Base-by-base conservation (phyloP, 2,113 vertebrate species). In the Elgaria multicarinata region DNA sequence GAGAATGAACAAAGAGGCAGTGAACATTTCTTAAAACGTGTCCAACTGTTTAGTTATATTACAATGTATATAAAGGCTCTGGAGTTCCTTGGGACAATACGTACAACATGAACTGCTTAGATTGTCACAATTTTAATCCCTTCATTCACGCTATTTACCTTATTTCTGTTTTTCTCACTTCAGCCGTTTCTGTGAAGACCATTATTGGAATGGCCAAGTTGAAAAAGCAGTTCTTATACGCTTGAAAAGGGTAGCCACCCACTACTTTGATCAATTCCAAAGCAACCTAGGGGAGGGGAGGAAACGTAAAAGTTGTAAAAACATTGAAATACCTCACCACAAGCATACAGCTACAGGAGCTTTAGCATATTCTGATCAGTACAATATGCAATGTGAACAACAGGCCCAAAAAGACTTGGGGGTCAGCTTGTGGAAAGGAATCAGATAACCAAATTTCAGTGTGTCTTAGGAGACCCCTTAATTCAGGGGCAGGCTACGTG, bases 141-240 rank as follows among this genome's bases (percentile, higher is more conserved):
- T 85, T 24, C 3, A 80, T 80, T 0, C 62, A 13, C 71, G 3
- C 69, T 58, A 64, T 92, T 78, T 97, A 99, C 99, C 99, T 98
- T 96, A 99, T 99, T 94, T 97, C 97, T 0, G 98, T 98, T 96
- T 95, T 98, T 96, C 97, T 99, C 71, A 99, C 98, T 91, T 96
- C 97, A 44, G 98, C 98, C 9, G 98, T 98, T 95, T 99, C 98
- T 16, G 99, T 98, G 80, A 99, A 97, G 89, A 99, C 98, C 92
- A 99, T 95, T 12, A 99, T 97, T 86, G 99, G 99, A 97, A 99
- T 98, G 93, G 99, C 99, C 96, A 99, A 95, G 94, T 99, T 99
- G 87, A 99, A 98, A 95, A 99, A 99, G 96, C 99, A 99, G 97
- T 99, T 99, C 95, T 97, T 99, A 92, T 98, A 98, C 3, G 98